Base-by-base conservation (phyloP, 2,113 vertebrate genomes). In the Amphilophus citrinellus region DNA sequence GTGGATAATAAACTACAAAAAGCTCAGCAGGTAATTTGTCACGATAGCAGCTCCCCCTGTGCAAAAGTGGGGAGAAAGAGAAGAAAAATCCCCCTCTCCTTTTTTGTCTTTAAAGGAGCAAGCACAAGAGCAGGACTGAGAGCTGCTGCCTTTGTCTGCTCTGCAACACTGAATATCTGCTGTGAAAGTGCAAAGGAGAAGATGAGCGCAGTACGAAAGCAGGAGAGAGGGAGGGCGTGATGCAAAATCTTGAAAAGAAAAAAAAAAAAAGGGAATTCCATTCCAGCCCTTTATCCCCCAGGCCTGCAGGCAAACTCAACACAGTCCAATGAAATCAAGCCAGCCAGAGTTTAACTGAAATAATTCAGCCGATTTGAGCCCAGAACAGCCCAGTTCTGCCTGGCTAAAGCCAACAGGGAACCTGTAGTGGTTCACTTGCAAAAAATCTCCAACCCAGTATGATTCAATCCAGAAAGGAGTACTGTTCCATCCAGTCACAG, bases 111-210 rank as follows among this genome's bases (percentile, higher is more conserved):
- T 71, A 59, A 68, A 82, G 75, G 83, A 90, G 86, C 84, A 82
- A 86, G 76, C 76, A 83, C 61, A 89, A 83, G 65, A 91, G 88
- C 80, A 79, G 87, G 84, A 86, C 50, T 86, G 83, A 89, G 89
- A 63, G 85, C 83, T 91, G 94, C 92, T 91, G 88, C 77, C 91
- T 93, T 90, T 92, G 91, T 90, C 91, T 94, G 89, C 94, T 91
- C 92, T 87, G 91, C 89, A 89, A 93, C 79, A 84, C 89, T 91
- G 92, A 85, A 88, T 90, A 91, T 92, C 81, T 90, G 89, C 90
- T 81, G 90, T 83, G 78, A 83, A 94, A 93, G 91, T 94, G 93
- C 85, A 87, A 87, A 82, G 24, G 88, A 93, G 90, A 91, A 87
- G 87, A 93, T 91, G 88, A 93, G 88, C 87, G 75, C 73, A 61